Conservation (phyloP, 2,888 invertebrate genomes). For the Deladenus siricidicola region DNA sequence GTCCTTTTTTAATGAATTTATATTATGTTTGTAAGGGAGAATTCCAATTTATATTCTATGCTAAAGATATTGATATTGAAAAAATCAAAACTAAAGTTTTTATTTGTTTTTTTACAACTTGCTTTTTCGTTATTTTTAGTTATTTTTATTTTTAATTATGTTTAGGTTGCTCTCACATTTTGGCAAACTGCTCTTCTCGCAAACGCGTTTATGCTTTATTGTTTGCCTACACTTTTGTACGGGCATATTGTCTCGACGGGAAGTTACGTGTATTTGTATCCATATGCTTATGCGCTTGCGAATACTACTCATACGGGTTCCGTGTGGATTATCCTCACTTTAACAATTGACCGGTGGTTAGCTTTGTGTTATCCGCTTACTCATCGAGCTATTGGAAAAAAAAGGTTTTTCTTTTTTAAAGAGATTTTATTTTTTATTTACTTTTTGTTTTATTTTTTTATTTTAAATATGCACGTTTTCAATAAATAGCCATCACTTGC, state of each 20-base stretch:
- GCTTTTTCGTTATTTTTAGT: neutral
- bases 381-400: conserved; percentile 49
- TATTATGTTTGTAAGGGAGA: neutral
- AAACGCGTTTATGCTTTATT: conserved; percentile 50
- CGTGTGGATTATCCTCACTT: conserved; percentile 49
- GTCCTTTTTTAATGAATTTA: conserved; percentile 3
- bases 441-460: neutral
- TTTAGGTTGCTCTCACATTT: conserved; percentile 44
- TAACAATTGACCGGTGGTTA: conserved; percentile 50
- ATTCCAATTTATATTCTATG: neutral
- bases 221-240: conserved; percentile 41
- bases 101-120: neutral
- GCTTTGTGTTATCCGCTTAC: conserved; percentile 49
- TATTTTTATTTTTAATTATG: neutral
- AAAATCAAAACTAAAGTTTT: too few species aligned
- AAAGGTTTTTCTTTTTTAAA: conserved; percentile 31
- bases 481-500: too few species aligned
- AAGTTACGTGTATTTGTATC: conserved; percentile 46
- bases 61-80: too few species aligned
- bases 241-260: conserved; percentile 23
- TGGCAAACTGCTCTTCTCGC: conserved; percentile 51
- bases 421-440: neutral
- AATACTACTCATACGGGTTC: conserved; percentile 49
- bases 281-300: conserved; percentile 48
- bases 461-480: too few species aligned